Evolutionary conservation across 2,797 vertebrate genomes (phyloP), one percentile per base, ranked within the genome.

Genomic region (Sebastes iracundus): DNA sequence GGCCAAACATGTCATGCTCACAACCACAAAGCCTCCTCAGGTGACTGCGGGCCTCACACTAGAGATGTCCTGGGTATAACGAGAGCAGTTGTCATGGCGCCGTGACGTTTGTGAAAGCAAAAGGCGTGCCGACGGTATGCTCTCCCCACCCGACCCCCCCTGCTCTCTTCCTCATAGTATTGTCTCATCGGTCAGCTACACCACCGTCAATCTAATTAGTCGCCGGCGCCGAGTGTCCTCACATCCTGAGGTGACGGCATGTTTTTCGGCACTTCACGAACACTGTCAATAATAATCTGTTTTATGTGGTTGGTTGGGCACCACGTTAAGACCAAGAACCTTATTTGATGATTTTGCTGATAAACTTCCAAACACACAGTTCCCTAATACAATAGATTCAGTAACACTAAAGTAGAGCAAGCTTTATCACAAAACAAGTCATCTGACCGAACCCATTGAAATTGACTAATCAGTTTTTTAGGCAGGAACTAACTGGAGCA

Each of bases 71-170:
- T 73, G 81, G 75, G 82, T 88, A 72, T 32, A 85, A 80, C 32
- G 7, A 83, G 62, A 74, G 81, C 85, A 2, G 93, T 95, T 94
- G 90, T 90, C 90, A 93, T 95, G 94, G 89, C 84, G n/a, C 66
- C 52, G 72, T 91, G 92, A 85, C 59, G 81, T 89, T 84, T 68
- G 68, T 64, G n/a, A 18, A 84, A 71, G 81, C 79, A 77, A 79
- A 90, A 77, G 70, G 72, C 13, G 18, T 5, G 35, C n/a, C 9
- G 35, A 74, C 28, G 2, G 35, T 70, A 46, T 23, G 35, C 58
- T 64, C 53, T 32, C 30, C 20, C 52, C n/a, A 1, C 42, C 52
- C 9, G 35, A 5, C 20, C 12, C 22, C 7, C 4, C 49, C 20
- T 52, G 1, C 33, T 79, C 67, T 38, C 56, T 66, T 69, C 52